Percentiles rank a stretch among this genome's conserved stretches.
phyloP scores from a whole-genome alignment of 2,888 invertebrate genomes.

The Sinopyrophorus schimmeli region DNA sequence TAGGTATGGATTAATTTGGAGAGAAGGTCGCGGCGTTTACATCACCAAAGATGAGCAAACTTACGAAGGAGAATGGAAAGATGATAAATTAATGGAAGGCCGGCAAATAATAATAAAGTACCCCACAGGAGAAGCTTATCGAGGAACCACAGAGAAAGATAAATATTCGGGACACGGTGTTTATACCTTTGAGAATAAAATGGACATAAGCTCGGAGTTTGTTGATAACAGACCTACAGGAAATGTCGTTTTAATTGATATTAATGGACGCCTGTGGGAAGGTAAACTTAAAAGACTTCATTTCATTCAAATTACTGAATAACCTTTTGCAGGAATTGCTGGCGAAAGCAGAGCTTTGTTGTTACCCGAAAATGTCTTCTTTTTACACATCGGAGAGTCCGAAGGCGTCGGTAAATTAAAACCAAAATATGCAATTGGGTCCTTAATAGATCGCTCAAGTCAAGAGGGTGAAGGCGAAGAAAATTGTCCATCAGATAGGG shows the following conservation, averaged over 20 bases:
- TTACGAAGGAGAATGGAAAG: constrained; percentile 62
- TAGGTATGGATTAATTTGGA: constrained; percentile 55
- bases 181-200: constrained; percentile 60
- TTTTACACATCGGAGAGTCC: constrained; percentile 37
- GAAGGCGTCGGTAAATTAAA: constrained; percentile 40
- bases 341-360: constrained; percentile 38
- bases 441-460: too few species aligned
- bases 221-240: constrained; percentile 58
- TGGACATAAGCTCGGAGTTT: constrained; percentile 57
- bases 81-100: constrained; percentile 56
- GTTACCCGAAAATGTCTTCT: constrained; percentile 48
- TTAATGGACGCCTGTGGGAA: constrained; percentile 60
- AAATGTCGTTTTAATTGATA: constrained; percentile 56
- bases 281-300: constrained; percentile 45
- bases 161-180: constrained; percentile 57
- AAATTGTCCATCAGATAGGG: constrained; percentile 20
- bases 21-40: constrained; percentile 58
- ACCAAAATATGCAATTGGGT: constrained; percentile 15
- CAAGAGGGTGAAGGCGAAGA: constrained; percentile 11
- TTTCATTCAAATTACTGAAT: too few species aligned
- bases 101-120: constrained; percentile 54
- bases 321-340: constrained; percentile 32
- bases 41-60: constrained; percentile 62
- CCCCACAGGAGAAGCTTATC: constrained; percentile 57
- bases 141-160: constrained; percentile 58